These are phyloP conservation scores for Noturus placidus DNA, from an alignment of 2,113 vertebrate species.

Conservation along the genomic window DNA sequence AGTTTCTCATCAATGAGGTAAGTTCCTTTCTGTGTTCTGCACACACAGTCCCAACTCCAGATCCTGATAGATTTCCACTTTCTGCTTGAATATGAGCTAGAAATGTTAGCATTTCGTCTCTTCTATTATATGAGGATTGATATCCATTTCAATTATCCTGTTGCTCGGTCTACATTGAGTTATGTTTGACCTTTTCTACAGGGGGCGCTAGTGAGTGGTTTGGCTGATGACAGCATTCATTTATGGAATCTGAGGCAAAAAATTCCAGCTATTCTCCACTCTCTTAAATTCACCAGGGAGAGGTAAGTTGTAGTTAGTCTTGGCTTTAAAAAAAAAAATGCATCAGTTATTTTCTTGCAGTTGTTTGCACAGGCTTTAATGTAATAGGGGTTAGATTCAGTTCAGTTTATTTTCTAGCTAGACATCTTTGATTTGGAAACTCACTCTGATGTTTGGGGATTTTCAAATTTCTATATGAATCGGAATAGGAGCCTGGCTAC, in stretches of 20 bases:
- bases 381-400: background rate
- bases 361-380: background rate
- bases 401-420: background rate
- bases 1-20: constrained; percentile 99
- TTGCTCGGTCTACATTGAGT: background rate
- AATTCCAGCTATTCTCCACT: constrained; percentile 93
- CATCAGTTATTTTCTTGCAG: background rate
- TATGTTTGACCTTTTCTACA: constrained; percentile 55
- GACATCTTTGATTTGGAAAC: background rate
- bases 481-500: background rate
- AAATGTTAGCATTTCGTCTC: background rate
- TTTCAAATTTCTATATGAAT: background rate
- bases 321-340: too few species aligned
- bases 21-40: constrained; percentile 52
- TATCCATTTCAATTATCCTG: background rate
- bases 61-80: background rate
- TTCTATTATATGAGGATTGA: background rate
- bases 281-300: constrained; percentile 95
- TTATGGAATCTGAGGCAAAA: constrained; percentile 99
- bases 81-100: background rate
- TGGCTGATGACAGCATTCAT: constrained; percentile 97
- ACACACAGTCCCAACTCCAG: background rate
- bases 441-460: background rate
- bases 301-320: constrained; percentile 73
- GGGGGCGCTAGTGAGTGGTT: constrained; percentile 99